These are phyloP conservation scores for Creontiades dilutus DNA, from an alignment of 2,888 invertebrate genomes.

Conservation along the genomic window DNA sequence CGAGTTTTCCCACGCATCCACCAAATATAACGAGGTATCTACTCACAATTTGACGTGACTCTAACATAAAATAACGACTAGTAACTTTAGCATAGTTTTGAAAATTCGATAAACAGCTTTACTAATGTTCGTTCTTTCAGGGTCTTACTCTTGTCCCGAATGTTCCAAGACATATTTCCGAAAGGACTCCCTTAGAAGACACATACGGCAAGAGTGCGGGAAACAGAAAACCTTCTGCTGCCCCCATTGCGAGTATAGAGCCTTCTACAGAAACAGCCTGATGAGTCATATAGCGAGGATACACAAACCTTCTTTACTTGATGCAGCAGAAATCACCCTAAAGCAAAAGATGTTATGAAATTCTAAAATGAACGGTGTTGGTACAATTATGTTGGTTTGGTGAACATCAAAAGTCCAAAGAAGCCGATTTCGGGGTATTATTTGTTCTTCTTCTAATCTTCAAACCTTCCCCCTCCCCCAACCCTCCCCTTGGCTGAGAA, in stretches of 20 bases:
- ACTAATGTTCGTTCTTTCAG: slow-evolving; percentile 47
- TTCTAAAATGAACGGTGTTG: no score
- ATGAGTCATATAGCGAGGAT: slow-evolving; percentile 49
- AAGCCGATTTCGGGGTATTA: no score
- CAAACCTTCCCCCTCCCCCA: no score
- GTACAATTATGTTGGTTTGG: no score
- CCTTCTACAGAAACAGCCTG: slow-evolving; percentile 68
- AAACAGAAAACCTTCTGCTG: slow-evolving; percentile 73
- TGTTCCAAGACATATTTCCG: slow-evolving; percentile 52
- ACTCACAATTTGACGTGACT: background rate
- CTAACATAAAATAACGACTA: background rate
- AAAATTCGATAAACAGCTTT: background rate
- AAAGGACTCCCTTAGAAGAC: slow-evolving; percentile 66
- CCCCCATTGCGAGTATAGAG: slow-evolving; percentile 69
- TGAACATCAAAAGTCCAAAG: no score
- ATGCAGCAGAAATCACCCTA: background rate
- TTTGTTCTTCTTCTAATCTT: no score
- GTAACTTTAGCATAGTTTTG: background rate
- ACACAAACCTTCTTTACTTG: slow-evolving; percentile 43
- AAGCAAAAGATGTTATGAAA: background rate
- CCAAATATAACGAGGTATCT: background rate
- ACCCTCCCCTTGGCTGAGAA: no score
- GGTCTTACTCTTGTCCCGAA: slow-evolving; percentile 42
- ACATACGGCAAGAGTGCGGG: slow-evolving; percentile 72
- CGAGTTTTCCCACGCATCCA: background rate